These are phyloP conservation scores for Eulacestoma nigropectus DNA, from an alignment of 2,113 vertebrate species.

Conservation along the genomic window DNA sequence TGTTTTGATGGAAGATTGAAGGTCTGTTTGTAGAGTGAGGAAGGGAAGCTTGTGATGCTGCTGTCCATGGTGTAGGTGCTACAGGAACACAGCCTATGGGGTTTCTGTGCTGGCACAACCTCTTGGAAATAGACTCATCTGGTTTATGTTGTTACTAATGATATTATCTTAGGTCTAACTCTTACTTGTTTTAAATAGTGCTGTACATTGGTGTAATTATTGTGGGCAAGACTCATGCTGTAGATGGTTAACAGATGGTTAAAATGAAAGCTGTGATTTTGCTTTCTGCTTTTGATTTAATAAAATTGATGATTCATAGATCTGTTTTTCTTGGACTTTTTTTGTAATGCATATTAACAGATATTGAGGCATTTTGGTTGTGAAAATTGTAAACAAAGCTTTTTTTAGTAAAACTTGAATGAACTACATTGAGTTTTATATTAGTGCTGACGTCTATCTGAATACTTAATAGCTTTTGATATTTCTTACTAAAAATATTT, in stretches of 20 bases:
- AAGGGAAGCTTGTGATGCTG: not conserved
- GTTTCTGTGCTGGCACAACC: not conserved
- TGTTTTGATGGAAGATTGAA: not conserved
- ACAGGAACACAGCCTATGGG: not conserved
- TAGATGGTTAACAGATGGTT: not conserved
- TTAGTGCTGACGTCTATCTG: not conserved
- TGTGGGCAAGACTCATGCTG: not conserved
- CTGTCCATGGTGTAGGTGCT: conserved; percentile 23
- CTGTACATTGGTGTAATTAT: not conserved
- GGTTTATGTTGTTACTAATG: not conserved
- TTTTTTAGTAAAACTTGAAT: not conserved
- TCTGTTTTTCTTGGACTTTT: not conserved
- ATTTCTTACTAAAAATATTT: not conserved
- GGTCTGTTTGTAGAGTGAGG: not conserved
- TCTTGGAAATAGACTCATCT: not conserved
- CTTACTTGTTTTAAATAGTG: not conserved
- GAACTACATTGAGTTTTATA: not conserved
- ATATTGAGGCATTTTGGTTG: not conserved
- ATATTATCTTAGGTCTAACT: not conserved
- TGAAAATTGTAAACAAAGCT: not conserved
- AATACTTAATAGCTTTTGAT: not conserved
- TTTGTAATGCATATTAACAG: not conserved
- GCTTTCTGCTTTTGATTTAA: not conserved
- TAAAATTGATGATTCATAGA: not conserved
- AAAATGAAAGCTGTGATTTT: not conserved